Base-by-base conservation (phyloP, 1,140 invertebrate species). In the Trichogramma pretiosum region DNA sequence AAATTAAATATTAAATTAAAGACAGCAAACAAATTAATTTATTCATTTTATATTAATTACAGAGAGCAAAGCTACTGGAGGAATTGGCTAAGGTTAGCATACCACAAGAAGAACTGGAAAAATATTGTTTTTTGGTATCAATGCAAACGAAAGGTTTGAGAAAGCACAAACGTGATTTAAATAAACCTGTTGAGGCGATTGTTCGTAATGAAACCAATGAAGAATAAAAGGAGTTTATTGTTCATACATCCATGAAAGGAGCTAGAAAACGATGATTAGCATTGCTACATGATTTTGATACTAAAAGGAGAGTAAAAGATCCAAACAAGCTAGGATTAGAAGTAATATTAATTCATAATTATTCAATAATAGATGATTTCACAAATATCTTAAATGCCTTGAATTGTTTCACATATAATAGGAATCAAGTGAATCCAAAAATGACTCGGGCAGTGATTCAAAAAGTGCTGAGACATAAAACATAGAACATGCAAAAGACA, bases 81-180 rank as follows among this genome's bases (percentile, higher is more conserved):
- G 81, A 84, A 13, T 65, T 96, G 26, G 72, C 82, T 13, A 75
- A 87, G 73, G 84, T 90, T 3, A 87, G 93, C 76, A 81, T 83
- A 14, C 70, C 81, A 3, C 69, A 78, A 22, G 79, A 86, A 42
- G 86, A 92, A 65, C 68, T 91, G 14, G 74, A 78, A 28, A 77
- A 84, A 37, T 77, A 93, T 53, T 80, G 83, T 3, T 84, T 87
- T 17, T 82, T 93, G 19, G 78, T 87, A 14, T 70, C 81, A 36
- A 68, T 90, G 11, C 90, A 95, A 72, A 93, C 90, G 1, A 83
- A 88, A 67, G 90, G 88, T 10, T 64, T 89, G 0, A 91, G 92
- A 67, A 82, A 81, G 37, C 66, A 81, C 48, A 74, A 78, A 46
- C 59, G 64, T 19, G 77, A 80, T n/a, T n/a, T n/a, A n/a, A n/a